Evolutionary conservation across 2,797 vertebrate genomes (phyloP).

Genomic region (Melanotaenia parkinsoni): DNA sequence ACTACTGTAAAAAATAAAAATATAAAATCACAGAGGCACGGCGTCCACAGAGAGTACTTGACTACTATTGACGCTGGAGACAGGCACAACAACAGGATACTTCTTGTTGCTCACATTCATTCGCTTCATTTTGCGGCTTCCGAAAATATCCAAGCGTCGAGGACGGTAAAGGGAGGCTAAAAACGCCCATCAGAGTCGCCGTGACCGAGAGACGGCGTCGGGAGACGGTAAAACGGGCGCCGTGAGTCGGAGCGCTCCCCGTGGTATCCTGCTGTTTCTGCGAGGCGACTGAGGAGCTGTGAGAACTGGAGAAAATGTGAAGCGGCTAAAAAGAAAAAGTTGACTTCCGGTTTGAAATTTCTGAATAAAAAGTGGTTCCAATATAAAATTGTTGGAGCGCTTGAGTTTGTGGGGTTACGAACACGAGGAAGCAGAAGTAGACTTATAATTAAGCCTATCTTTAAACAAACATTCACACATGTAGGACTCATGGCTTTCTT

Average conservation of each 20-base stretch:
- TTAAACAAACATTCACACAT: neutral
- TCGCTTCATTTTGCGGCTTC: slow-evolving; percentile 81
- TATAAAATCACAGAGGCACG: slow-evolving; percentile 37
- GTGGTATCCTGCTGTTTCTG: slow-evolving; percentile 73
- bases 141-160: slow-evolving; percentile 75
- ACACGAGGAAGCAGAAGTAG: neutral
- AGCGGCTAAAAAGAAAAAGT: neutral
- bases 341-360: slow-evolving; percentile 11
- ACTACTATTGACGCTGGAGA: slow-evolving; percentile 66
- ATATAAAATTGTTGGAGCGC: fast-evolving
- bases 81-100: slow-evolving; percentile 71
- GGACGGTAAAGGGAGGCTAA: slow-evolving; percentile 58
- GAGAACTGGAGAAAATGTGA: slow-evolving; percentile 27
- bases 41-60: slow-evolving; percentile 66
- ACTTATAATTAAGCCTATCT: fast-evolving
- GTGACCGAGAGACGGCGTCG: slow-evolving; percentile 66
- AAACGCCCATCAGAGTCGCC: slow-evolving; percentile 78
- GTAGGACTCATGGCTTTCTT: neutral
- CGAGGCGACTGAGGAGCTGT: slow-evolving; percentile 67
- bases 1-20: slow-evolving; percentile 23
- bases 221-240: slow-evolving; percentile 66
- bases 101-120: slow-evolving; percentile 85
- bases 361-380: slow-evolving; percentile 43
- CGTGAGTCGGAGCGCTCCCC: slow-evolving; percentile 64
- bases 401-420: neutral